A percentile compares a stretch with the other conserved stretches of the same genome.
Evolutionary conservation across 2,888 invertebrate genomes (phyloP).

Genomic region (Cepaea hortensis): DNA sequence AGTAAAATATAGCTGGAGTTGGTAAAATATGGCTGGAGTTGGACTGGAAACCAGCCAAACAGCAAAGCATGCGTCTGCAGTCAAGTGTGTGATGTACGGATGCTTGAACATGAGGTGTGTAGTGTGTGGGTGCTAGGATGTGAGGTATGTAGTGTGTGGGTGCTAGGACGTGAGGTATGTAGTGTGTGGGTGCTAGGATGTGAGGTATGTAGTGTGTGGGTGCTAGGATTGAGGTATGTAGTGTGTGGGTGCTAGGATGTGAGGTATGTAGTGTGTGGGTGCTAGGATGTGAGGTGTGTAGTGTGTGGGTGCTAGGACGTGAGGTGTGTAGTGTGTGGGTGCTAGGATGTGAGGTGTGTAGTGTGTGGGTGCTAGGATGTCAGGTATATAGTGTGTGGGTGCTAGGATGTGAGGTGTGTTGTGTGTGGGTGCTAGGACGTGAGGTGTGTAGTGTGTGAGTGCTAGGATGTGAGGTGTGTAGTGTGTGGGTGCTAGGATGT

Average conservation of each 20-base stretch:
- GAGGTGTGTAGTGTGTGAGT: not conserved
- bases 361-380: not conserved
- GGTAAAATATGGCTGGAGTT: too few species aligned
- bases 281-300: not conserved
- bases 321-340: not conserved
- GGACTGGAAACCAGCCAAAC: too few species aligned
- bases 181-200: not conserved
- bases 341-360: not conserved
- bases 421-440: not conserved
- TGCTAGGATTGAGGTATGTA: not conserved
- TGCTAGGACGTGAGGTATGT: not conserved
- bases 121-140: not conserved
- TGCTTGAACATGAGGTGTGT: not conserved
- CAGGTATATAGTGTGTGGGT: not conserved
- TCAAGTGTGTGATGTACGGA: not conserved
- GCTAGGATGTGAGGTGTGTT: not conserved
- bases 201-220: not conserved
- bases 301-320: not conserved
- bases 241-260: not conserved
- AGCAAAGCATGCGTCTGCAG: too few species aligned
- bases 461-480: not conserved
- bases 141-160: not conserved
- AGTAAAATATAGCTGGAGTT: too few species aligned
- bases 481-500: not conserved
- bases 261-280: not conserved